A percentile compares a stretch with the other conserved stretches of the same genome.
These are phyloP conservation scores for Scotopteryx bipunctaria DNA, from an alignment of 2,888 invertebrate species.

Conservation along the genomic window DNA sequence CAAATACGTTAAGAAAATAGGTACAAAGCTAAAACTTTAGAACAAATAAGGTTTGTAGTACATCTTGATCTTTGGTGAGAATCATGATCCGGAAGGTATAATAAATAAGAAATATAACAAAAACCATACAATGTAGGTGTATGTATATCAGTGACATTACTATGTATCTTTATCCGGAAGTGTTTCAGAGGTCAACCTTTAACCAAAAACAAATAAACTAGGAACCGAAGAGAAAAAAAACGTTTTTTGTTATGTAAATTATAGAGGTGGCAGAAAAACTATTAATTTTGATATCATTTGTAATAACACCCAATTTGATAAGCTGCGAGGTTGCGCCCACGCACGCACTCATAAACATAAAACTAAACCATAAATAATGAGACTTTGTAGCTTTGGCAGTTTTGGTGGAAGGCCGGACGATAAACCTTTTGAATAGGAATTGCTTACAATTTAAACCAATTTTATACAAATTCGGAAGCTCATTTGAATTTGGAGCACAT, in stretches of 20 bases:
- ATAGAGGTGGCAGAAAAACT: slow-evolving; percentile 39
- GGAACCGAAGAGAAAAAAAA: slow-evolving; percentile 41
- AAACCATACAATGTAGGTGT: slow-evolving; percentile 26
- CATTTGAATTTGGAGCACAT: slow-evolving; percentile 2
- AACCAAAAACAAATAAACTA: slow-evolving; percentile 42
- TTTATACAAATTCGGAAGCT: slow-evolving; percentile 22
- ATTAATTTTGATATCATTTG: slow-evolving; percentile 22
- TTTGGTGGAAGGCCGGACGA: slow-evolving; percentile 11
- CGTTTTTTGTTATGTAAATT: slow-evolving; percentile 44
- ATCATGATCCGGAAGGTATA: slow-evolving; percentile 26
- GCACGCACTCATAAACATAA: slow-evolving; percentile 26
- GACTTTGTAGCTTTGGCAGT: slow-evolving; percentile 8
- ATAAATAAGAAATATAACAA: slow-evolving; percentile 29
- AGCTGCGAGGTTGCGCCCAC: slow-evolving; percentile 30
- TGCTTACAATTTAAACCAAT: neutral
- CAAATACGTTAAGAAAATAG: too few relatives aligned
- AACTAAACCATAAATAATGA: slow-evolving; percentile 11
- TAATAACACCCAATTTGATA: slow-evolving; percentile 23
- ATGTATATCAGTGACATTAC: slow-evolving; percentile 29
- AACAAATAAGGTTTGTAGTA: too few relatives aligned
- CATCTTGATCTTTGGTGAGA: slow-evolving; percentile 14
- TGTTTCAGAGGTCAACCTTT: slow-evolving; percentile 38
- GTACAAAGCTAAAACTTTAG: too few relatives aligned
- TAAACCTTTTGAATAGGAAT: slow-evolving; percentile 18
- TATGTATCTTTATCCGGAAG: slow-evolving; percentile 43